These are phyloP conservation scores for Sarcophaga peregrina DNA, from an alignment of 1,140 invertebrate species.

Conservation along the genomic window DNA sequence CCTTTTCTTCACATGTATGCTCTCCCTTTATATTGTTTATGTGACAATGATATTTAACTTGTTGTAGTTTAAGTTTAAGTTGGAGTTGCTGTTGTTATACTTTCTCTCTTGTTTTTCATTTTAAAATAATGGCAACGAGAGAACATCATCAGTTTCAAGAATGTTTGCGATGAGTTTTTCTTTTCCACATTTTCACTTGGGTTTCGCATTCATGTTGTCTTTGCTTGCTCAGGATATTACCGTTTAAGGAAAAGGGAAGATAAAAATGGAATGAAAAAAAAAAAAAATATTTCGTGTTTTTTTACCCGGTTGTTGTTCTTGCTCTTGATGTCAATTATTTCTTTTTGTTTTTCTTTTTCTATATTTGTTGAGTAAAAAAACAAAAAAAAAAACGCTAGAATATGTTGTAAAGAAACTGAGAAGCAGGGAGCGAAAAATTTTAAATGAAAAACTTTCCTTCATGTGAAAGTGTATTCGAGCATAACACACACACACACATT, in stretches of 20 bases:
- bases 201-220: no score
- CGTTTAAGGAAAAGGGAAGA: not conserved
- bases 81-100: not conserved
- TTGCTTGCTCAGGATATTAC: no score
- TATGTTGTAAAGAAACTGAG: not conserved
- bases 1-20: slow-evolving; percentile 14
- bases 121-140: not conserved
- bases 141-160: slow-evolving; percentile 4
- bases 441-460: not conserved
- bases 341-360: slow-evolving; percentile 2
- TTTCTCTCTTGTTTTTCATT: not conserved
- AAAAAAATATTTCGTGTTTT: slow-evolving; percentile 2
- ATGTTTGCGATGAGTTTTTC: not conserved
- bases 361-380: not conserved
- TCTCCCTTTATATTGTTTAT: not conserved
- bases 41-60: not conserved
- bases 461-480: no score
- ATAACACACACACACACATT: no score
- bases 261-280: not conserved
- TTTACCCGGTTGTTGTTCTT: not conserved
- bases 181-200: not conserved
- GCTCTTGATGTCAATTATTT: not conserved
- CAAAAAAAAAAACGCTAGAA: no score
- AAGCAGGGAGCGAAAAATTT: not conserved
- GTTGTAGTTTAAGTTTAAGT: no score